Evolutionary conservation across 2,113 vertebrate genomes (phyloP).

Genomic region (Clarias batrachus): DNA sequence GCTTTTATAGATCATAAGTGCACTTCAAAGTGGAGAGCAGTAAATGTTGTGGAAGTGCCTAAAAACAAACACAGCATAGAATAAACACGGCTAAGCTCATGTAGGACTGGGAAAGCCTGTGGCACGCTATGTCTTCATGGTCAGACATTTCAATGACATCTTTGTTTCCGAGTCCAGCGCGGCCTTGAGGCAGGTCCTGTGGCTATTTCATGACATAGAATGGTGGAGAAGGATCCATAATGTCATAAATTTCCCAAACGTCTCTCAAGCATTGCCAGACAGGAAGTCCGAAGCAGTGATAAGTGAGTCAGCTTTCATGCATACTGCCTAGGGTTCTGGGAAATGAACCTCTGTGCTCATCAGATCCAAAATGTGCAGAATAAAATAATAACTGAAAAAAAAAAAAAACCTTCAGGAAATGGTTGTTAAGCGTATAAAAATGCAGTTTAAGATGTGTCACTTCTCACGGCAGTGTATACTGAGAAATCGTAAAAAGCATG

Average conservation of each 20-base stretch:
- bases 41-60: constrained; percentile 44
- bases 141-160: constrained; percentile 25
- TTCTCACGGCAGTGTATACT: neutral
- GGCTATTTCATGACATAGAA: neutral
- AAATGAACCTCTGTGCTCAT: neutral
- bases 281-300: neutral
- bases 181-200: constrained; percentile 29
- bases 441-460: too few species aligned
- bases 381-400: neutral
- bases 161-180: constrained; percentile 43
- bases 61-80: constrained; percentile 49
- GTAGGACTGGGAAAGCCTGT: constrained; percentile 36
- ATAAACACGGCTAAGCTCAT: constrained; percentile 29
- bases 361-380: neutral
- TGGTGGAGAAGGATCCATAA: neutral
- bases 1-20: constrained; percentile 29
- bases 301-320: neutral
- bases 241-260: neutral
- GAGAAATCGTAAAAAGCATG: neutral
- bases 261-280: neutral
- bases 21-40: constrained; percentile 31
- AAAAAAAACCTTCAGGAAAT: too few species aligned
- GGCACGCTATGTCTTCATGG: constrained; percentile 32
- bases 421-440: too few species aligned
- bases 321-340: neutral